These are phyloP conservation scores for Brachyhypopomus gauderio DNA, from an alignment of 2,113 vertebrate species.

Conservation along the genomic window DNA sequence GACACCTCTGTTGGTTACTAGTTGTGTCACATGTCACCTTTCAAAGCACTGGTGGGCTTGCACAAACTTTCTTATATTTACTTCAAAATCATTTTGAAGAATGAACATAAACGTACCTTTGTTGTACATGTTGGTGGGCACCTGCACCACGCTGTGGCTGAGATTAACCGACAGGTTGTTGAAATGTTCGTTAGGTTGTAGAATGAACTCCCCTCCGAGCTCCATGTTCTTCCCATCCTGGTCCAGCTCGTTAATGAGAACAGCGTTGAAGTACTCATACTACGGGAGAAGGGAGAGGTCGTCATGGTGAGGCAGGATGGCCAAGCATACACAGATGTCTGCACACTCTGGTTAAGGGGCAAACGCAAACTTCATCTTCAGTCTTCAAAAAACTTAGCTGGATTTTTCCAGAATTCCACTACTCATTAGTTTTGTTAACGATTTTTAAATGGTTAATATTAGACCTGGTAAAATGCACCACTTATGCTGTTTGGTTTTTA, in stretches of 20 bases:
- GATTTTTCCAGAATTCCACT: too few species aligned
- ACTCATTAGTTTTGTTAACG: too few species aligned
- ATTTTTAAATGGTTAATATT: too few species aligned
- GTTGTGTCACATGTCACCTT: neutral
- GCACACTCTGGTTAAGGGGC: too few species aligned
- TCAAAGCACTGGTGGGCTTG: too few species aligned
- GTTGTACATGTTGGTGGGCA: constrained; percentile 99
- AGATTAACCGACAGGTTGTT: constrained; percentile 97
- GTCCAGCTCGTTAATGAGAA: constrained; percentile 93
- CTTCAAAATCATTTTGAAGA: neutral
- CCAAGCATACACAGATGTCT: neutral
- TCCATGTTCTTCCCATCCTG: constrained; percentile 91
- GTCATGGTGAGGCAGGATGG: neutral
- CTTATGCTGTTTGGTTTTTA: too few species aligned
- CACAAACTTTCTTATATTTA: too few species aligned
- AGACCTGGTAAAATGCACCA: too few species aligned
- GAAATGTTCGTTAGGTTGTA: constrained; percentile 97
- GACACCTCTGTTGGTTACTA: too few species aligned
- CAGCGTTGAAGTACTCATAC: constrained; percentile 99
- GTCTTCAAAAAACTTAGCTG: too few species aligned
- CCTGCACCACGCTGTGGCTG: constrained; percentile 95
- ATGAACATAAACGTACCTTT: constrained; percentile 65
- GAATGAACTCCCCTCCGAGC: constrained; percentile 92
- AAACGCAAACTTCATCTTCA: too few species aligned
- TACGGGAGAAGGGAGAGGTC: constrained; percentile 66